A percentile compares a stretch with the other conserved stretches of the same genome.
These are phyloP conservation scores for Sus cebifrons DNA, from an alignment of 2,797 vertebrate species.

Conservation along the genomic window DNA sequence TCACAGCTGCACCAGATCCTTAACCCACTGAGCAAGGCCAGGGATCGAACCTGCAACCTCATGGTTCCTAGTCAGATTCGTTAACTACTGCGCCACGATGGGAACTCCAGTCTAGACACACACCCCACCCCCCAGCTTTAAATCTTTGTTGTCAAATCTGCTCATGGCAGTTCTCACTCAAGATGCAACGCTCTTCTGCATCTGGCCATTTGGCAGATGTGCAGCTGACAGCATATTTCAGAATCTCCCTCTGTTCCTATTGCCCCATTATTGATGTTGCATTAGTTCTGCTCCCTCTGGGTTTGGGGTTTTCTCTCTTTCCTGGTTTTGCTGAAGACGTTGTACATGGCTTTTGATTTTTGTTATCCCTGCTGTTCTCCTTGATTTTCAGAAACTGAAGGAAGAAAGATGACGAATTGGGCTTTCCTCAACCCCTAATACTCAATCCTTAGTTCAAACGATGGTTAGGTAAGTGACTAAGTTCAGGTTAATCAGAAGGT, in stretches of 20 bases:
- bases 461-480: background rate
- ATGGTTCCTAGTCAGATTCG: too few relatives aligned
- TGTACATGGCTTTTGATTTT: background rate
- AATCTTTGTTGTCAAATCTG: conserved; percentile 4
- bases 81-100: too few relatives aligned
- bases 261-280: conserved; percentile 26
- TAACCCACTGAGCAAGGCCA: too few relatives aligned
- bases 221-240: conserved; percentile 25
- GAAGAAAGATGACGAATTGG: background rate
- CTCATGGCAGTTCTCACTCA: background rate
- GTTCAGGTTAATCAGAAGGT: background rate
- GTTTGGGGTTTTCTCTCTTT: background rate
- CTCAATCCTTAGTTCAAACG: background rate
- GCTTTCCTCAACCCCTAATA: background rate
- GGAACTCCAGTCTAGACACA: too few relatives aligned
- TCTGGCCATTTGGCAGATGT: background rate
- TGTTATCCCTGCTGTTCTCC: background rate
- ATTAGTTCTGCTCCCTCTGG: background rate
- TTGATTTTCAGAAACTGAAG: background rate
- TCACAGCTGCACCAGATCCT: too few relatives aligned
- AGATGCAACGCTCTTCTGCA: background rate
- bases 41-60: too few relatives aligned
- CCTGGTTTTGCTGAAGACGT: background rate
- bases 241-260: conserved; percentile 71
- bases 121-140: background rate